These are phyloP conservation scores for Marmota monax DNA, from an alignment of 2,113 vertebrate genomes.

Conservation along the genomic window DNA sequence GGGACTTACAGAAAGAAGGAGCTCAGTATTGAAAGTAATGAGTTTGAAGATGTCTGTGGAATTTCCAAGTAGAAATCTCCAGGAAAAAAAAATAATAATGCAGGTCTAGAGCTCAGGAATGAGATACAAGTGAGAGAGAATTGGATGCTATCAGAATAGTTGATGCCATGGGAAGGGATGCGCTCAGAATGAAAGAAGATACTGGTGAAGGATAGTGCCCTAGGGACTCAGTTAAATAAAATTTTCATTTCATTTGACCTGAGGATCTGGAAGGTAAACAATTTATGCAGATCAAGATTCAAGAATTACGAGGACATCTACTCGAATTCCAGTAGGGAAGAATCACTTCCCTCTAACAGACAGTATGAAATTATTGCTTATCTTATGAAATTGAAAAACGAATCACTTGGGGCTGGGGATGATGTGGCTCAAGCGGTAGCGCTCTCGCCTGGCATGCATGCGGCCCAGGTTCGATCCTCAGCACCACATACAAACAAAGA, in stretches of 20 bases:
- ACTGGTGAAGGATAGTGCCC: not conserved
- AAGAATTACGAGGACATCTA: not conserved
- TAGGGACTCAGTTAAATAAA: not conserved
- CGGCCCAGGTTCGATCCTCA: too few relatives aligned
- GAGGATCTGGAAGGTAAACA: not conserved
- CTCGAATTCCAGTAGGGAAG: not conserved
- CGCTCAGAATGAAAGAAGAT: not conserved
- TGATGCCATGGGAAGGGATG: not conserved
- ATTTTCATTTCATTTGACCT: conserved; percentile 19
- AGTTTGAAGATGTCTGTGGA: not conserved
- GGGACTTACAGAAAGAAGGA: not conserved
- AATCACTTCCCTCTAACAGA: not conserved
- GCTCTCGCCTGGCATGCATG: too few relatives aligned
- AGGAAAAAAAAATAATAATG: not conserved
- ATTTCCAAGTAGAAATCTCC: conserved; percentile 34
- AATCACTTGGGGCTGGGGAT: too few relatives aligned
- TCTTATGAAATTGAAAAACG: not conserved
- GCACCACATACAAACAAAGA: too few relatives aligned
- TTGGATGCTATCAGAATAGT: not conserved
- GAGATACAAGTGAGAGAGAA: not conserved
- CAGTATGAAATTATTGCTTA: not conserved
- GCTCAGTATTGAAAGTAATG: not conserved
- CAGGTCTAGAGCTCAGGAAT: not conserved
- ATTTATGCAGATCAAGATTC: not conserved
- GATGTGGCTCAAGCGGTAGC: too few relatives aligned